A percentile compares a stretch with the other conserved stretches of the same genome.
These are phyloP conservation scores for Eudasyphora cyanicolor DNA, from an alignment of 2,888 invertebrate genomes.

Conservation along the genomic window DNA sequence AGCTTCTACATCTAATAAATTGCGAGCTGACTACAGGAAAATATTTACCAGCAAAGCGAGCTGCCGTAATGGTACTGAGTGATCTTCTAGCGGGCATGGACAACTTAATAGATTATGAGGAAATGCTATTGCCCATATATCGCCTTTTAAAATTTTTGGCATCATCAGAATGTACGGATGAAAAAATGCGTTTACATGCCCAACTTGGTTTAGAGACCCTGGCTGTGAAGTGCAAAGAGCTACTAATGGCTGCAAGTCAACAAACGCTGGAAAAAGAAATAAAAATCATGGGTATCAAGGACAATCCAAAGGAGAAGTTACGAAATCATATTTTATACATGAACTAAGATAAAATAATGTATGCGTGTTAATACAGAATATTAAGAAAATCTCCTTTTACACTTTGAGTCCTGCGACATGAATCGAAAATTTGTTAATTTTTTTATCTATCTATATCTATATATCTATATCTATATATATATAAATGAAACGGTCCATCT, in stretches of 20 bases:
- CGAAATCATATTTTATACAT: constrained; percentile 74
- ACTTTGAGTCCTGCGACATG: no score
- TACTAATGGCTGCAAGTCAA: constrained; percentile 68
- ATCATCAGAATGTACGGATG: constrained; percentile 72
- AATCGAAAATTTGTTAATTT: no score
- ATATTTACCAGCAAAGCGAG: constrained; percentile 78
- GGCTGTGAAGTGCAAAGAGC: constrained; percentile 74
- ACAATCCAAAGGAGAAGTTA: constrained; percentile 61
- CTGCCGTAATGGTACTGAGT: constrained; percentile 76
- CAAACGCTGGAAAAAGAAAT: constrained; percentile 74
- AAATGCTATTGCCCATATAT: constrained; percentile 78
- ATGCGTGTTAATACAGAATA: no score
- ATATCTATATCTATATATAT: no score
- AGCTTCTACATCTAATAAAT: constrained; percentile 73
- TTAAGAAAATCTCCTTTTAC: no score
- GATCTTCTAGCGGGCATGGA: constrained; percentile 78
- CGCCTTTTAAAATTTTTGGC: constrained; percentile 73
- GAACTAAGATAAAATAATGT: constrained; percentile 61
- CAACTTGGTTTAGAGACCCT: constrained; percentile 75
- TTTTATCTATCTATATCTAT: no score
- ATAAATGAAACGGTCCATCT: no score
- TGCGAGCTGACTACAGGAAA: constrained; percentile 73
- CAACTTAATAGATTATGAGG: constrained; percentile 76
- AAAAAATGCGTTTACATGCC: constrained; percentile 77
- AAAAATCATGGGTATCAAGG: constrained; percentile 75